phyloP scores from a whole-genome alignment of 2,113 vertebrate genomes.

The Canis aureus region DNA sequence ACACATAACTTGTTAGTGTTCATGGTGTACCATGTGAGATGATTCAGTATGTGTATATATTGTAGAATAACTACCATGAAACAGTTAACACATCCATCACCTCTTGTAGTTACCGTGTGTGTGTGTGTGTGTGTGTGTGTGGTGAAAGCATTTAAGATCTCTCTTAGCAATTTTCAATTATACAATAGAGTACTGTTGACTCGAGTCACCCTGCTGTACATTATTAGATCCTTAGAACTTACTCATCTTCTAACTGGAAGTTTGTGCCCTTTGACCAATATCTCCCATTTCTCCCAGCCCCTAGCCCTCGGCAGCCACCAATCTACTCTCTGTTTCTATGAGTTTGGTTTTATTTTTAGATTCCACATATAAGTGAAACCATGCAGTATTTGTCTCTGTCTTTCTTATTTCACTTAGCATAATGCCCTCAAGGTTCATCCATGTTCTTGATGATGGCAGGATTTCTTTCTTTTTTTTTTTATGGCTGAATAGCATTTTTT shows the following conservation, averaged over 20 bases:
- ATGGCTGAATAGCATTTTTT: neutral
- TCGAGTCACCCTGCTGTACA: neutral
- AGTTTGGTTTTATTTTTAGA: neutral
- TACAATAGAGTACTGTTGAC: neutral
- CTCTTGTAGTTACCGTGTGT: neutral
- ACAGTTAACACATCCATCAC: neutral
- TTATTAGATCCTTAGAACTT: neutral
- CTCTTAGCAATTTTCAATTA: neutral
- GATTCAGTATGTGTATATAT: neutral
- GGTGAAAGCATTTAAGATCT: neutral
- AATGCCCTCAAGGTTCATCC: neutral
- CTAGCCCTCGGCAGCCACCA: neutral
- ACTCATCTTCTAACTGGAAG: neutral
- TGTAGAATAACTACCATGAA: neutral
- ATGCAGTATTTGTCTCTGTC: neutral
- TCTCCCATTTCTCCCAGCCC: neutral
- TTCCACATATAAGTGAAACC: neutral
- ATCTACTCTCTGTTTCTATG: neutral
- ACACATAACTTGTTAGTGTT: neutral
- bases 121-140: neutral
- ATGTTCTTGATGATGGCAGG: neutral
- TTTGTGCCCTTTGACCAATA: neutral
- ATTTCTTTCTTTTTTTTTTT: neutral
- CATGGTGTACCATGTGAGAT: neutral
- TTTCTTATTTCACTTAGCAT: neutral